These are phyloP conservation scores for Taenaris catops DNA, from an alignment of 2,888 invertebrate genomes.

Conservation along the genomic window DNA sequence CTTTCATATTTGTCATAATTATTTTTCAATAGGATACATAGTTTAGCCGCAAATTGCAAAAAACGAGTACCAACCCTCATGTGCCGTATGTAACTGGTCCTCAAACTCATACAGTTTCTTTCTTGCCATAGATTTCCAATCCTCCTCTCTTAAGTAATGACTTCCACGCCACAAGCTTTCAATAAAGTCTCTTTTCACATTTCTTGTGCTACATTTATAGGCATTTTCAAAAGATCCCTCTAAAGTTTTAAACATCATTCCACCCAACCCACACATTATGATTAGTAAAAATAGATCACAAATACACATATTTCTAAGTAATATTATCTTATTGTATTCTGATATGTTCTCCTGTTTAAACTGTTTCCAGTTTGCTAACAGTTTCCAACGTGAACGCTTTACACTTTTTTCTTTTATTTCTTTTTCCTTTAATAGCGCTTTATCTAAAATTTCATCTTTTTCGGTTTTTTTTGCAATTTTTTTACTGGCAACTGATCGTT, in stretches of 20 bases:
- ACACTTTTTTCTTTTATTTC: conserved; percentile 23
- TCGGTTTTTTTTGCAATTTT: conserved; percentile 31
- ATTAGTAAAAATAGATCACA: conserved; percentile 84
- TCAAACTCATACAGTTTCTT: conserved; percentile 91
- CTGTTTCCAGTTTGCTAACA: conserved; percentile 73
- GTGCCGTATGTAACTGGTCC: conserved; percentile 89
- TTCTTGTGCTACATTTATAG: conserved; percentile 92
- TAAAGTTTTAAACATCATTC: conserved; percentile 88
- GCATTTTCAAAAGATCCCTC: conserved; percentile 93
- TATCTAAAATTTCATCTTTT: conserved; percentile 29
- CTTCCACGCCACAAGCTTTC: conserved; percentile 91
- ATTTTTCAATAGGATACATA: too few species aligned
- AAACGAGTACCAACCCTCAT: too few species aligned
- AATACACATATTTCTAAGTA: conserved; percentile 83
- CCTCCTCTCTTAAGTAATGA: conserved; percentile 90
- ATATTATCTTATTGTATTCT: conserved; percentile 75
- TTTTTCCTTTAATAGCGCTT: conserved; percentile 29
- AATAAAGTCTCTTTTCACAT: conserved; percentile 92
- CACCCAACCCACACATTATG: conserved; percentile 88
- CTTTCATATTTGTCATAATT: too few species aligned
- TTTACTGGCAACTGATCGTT: conserved; percentile 44
- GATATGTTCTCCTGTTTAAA: conserved; percentile 79
- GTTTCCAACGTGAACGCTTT: conserved; percentile 55
- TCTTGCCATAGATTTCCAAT: conserved; percentile 93
- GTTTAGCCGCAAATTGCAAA: too few species aligned